phyloP scores from a whole-genome alignment of 2,888 invertebrate genomes.

The Agrilus cyanescens region DNA sequence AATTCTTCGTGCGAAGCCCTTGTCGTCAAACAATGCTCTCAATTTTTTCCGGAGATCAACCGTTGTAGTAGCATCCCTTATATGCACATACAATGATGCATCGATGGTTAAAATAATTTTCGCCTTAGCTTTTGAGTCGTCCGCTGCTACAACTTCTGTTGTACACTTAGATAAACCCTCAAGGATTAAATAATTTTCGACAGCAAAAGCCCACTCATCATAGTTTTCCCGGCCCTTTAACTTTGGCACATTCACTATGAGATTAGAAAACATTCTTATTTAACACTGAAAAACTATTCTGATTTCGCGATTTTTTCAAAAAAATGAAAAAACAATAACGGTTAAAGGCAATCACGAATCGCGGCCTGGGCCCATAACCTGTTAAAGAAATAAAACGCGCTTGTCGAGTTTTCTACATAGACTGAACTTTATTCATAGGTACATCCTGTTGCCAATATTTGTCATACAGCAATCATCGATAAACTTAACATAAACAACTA shows the following conservation, averaged over 20 bases:
- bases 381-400: neutral
- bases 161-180: constrained; percentile 13
- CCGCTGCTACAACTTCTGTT: constrained; percentile 8
- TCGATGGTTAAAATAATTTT: constrained; percentile 16
- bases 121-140: constrained; percentile 12
- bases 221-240: constrained; percentile 18
- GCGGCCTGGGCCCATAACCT: constrained; percentile 9
- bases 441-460: no score
- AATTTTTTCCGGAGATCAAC: constrained; percentile 17
- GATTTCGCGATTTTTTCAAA: neutral
- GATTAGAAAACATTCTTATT: constrained; percentile 9
- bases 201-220: constrained; percentile 17
- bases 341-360: neutral
- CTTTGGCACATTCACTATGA: constrained; percentile 8
- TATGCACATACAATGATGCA: constrained; percentile 18
- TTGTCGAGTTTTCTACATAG: no score
- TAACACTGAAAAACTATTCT: neutral
- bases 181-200: constrained; percentile 13
- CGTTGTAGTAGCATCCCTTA: constrained; percentile 15
- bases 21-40: constrained; percentile 16
- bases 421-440: no score
- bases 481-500: no score
- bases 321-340: no score
- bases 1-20: constrained; percentile 17
- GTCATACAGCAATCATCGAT: no score